These are phyloP conservation scores for Lamellibrachia luymesi DNA, from an alignment of 1,140 invertebrate genomes.

Conservation along the genomic window DNA sequence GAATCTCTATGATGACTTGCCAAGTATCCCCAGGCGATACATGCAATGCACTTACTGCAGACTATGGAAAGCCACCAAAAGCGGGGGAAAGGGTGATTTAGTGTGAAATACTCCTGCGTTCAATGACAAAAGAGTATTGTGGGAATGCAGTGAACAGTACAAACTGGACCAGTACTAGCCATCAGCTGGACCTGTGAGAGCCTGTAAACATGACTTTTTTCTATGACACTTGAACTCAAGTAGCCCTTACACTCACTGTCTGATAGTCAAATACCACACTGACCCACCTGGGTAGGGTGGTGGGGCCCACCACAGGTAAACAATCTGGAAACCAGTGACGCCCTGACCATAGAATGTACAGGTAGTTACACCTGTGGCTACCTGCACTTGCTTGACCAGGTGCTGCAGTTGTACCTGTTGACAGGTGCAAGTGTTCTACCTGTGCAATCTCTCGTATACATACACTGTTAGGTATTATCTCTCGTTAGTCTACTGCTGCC, in stretches of 20 bases:
- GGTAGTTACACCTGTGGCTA: neutral
- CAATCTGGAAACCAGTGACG: neutral
- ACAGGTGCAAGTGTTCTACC: neutral
- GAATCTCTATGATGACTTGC: neutral
- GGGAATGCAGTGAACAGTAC: neutral
- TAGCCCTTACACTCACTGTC: neutral
- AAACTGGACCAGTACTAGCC: neutral
- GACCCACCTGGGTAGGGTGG: no score
- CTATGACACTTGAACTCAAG: neutral
- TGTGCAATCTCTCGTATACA: no score
- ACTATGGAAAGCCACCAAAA: neutral
- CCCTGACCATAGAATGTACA: neutral
- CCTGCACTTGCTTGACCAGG: neutral
- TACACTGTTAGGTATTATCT: no score
- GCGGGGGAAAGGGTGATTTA: neutral
- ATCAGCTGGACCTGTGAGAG: neutral
- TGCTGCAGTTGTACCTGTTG: neutral
- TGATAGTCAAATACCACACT: neutral
- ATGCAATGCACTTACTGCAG: neutral
- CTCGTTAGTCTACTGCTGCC: no score
- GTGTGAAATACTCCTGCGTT: neutral
- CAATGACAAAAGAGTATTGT: neutral
- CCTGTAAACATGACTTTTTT: neutral
- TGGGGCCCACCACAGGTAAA: neutral
- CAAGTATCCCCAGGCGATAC: neutral